These are phyloP conservation scores for Paramisgurnus dabryanus DNA, from an alignment of 2,113 vertebrate genomes.

Conservation along the genomic window DNA sequence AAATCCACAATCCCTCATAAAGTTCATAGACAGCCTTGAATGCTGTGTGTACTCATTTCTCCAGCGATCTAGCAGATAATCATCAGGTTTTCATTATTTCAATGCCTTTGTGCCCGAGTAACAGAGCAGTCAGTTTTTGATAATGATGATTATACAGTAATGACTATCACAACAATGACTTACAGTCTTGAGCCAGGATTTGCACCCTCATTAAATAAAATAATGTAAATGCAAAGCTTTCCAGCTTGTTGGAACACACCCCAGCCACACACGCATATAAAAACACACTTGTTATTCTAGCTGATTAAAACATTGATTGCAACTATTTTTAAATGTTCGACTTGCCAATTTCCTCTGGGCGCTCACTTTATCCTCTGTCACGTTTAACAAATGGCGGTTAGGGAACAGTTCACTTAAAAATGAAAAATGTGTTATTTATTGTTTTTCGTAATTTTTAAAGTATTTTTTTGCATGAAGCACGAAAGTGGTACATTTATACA, in stretches of 20 bases:
- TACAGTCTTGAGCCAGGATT: neutral
- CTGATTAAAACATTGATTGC: constrained; percentile 51
- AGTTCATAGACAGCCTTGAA: neutral
- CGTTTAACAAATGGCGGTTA: neutral
- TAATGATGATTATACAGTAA: constrained; percentile 36
- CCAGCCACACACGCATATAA: neutral
- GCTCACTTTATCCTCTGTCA: constrained; percentile 2
- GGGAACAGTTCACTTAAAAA: no score
- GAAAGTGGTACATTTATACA: no score
- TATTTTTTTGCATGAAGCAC: no score
- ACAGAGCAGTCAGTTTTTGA: neutral
- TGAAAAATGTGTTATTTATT: no score
- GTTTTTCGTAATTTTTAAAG: no score
- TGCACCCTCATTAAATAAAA: constrained; percentile 1
- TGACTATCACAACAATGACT: constrained; percentile 29
- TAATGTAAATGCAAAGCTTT: constrained; percentile 1
- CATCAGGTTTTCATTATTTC: constrained; percentile 50
- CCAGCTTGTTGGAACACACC: constrained; percentile 24
- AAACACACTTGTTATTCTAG: constrained; percentile 40
- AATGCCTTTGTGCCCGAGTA: neutral
- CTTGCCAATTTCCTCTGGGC: constrained; percentile 40
- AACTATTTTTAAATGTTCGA: constrained; percentile 13
- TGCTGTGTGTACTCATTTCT: constrained; percentile 33
- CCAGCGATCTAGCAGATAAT: constrained; percentile 35
- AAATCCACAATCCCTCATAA: neutral